A percentile compares a stretch with the other conserved stretches of the same genome.
phyloP scores from a whole-genome alignment of 2,797 vertebrate species.

The Enteromius treurensis region DNA sequence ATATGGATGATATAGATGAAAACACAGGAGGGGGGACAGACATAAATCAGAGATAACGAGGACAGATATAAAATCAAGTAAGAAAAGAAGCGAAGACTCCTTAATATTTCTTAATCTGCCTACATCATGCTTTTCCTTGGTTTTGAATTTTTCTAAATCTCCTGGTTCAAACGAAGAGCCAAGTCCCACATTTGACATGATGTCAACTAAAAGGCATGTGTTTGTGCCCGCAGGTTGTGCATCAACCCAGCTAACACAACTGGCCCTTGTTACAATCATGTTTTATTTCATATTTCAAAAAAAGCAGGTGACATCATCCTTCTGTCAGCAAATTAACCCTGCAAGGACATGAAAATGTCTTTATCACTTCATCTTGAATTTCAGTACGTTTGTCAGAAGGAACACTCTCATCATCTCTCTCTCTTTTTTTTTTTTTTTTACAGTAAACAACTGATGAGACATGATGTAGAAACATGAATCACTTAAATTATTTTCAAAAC shows the following conservation, averaged over 20 bases:
- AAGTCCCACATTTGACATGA: not conserved
- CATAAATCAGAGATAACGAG: too few relatives aligned
- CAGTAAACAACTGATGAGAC: not conserved
- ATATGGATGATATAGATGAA: not conserved
- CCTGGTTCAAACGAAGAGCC: not conserved
- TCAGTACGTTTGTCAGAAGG: not conserved
- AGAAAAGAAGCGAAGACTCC: not conserved
- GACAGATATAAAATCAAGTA: too few relatives aligned
- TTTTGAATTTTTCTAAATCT: not conserved
- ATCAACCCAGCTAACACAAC: not conserved
- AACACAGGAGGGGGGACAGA: not conserved
- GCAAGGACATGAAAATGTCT: not conserved
- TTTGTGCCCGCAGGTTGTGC: not conserved
- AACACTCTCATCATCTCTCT: not conserved
- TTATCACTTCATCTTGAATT: not conserved
- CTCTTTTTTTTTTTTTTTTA: not conserved
- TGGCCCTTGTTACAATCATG: not conserved
- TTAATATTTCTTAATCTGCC: not conserved
- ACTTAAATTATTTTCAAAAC: too few relatives aligned
- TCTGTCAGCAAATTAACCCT: not conserved
- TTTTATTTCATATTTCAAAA: conserved; percentile 3
- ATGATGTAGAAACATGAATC: not conserved
- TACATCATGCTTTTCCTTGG: not conserved
- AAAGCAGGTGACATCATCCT: not conserved
- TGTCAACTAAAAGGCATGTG: not conserved